These are phyloP conservation scores for Hyposoter didymator DNA, from an alignment of 2,888 invertebrate species.

Conservation along the genomic window DNA sequence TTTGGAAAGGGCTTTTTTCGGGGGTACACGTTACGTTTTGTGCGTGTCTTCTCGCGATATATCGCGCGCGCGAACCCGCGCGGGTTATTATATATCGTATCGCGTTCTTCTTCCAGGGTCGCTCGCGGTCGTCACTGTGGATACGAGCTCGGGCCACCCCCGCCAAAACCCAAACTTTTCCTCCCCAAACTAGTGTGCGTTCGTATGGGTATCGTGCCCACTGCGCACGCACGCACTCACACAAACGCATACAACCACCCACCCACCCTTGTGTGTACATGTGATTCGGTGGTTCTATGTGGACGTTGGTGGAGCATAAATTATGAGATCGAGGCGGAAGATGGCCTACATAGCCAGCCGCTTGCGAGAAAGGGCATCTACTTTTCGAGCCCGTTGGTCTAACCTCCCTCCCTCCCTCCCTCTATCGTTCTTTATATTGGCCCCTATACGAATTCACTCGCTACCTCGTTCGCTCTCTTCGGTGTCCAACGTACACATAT, in stretches of 20 bases:
- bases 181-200: not conserved
- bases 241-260: not conserved
- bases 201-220: not conserved
- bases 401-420: conserved; percentile 64
- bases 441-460: conserved; percentile 40
- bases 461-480: conserved; percentile 57
- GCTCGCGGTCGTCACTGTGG: conserved; percentile 62
- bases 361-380: conserved; percentile 79
- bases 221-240: not conserved
- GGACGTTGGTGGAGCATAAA: conserved; percentile 70
- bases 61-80: conserved; percentile 34
- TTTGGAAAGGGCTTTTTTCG: conserved; percentile 27
- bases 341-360: conserved; percentile 80
- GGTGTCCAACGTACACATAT: conserved; percentile 44
- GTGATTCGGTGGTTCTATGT: conserved; percentile 14
- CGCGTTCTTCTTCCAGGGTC: conserved; percentile 51
- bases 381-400: conserved; percentile 67
- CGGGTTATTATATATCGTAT: conserved; percentile 54
- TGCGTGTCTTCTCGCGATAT: conserved; percentile 64
- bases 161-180: conserved; percentile 31
- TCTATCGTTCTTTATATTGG: conserved; percentile 56
- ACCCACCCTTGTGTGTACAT: not conserved
- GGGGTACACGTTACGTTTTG: conserved; percentile 45
- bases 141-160: conserved; percentile 58
- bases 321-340: conserved; percentile 80